Conservation (phyloP, 2,888 invertebrate species). For the Arenicola marina region DNA sequence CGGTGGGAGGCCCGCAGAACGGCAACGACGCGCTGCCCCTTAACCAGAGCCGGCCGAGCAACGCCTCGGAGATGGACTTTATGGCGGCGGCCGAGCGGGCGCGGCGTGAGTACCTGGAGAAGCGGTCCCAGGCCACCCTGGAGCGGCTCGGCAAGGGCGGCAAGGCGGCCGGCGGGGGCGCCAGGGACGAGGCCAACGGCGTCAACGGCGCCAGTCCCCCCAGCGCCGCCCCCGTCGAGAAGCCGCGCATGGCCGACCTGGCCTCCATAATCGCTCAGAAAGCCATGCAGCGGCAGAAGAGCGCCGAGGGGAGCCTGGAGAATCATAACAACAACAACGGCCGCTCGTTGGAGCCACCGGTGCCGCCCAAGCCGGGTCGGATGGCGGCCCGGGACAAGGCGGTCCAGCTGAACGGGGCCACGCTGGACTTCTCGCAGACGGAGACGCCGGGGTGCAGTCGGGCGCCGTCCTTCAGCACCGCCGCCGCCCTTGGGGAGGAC, state of each 20-base stretch:
- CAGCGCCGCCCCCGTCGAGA: background rate
- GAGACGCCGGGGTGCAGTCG: background rate
- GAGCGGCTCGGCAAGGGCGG: background rate
- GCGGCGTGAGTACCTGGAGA: conserved; percentile 47
- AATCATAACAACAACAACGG: conserved; percentile 8
- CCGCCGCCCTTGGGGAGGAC: background rate
- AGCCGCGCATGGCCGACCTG: conserved; percentile 4
- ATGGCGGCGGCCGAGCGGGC: conserved; percentile 51
- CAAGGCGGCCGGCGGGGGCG: background rate
- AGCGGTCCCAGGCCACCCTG: conserved; percentile 19
- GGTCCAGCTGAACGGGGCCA: background rate
- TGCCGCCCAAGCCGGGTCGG: background rate
- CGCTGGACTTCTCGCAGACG: conserved; percentile 2
- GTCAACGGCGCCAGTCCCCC: background rate
- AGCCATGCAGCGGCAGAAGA: conserved; percentile 13
- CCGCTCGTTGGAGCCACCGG: background rate
- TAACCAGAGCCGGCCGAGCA: background rate
- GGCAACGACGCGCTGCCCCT: background rate
- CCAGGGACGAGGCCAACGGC: background rate
- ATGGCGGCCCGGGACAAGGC: background rate
- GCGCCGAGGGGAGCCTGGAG: background rate
- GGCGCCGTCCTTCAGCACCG: background rate
- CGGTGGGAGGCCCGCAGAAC: background rate
- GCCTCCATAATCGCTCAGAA: conserved; percentile 21
- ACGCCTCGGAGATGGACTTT: conserved; percentile 37